phyloP scores from a whole-genome alignment of 1,140 invertebrate species.

The Cyrtorhinus lividipennis region DNA sequence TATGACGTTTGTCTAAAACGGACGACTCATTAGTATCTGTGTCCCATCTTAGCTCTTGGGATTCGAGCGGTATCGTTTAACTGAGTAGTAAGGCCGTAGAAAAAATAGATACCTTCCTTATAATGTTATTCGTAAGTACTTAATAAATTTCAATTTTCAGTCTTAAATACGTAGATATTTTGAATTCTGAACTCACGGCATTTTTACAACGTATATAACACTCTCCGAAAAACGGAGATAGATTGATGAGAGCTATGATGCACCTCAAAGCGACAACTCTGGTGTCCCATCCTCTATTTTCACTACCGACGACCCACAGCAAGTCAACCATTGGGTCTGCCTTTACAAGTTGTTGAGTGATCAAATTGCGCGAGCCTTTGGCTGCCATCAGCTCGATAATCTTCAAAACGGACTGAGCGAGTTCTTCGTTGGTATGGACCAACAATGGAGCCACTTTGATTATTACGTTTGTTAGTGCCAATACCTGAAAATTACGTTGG shows the following conservation, averaged over 20 bases:
- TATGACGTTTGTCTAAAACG: background rate
- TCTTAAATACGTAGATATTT: too few relatives aligned
- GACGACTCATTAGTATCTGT: too few relatives aligned
- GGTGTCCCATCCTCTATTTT: background rate
- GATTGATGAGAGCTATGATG: slow-evolving; percentile 1
- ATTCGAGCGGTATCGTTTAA: too few relatives aligned
- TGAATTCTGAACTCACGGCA: background rate
- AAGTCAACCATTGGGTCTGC: background rate
- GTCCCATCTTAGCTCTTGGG: too few relatives aligned
- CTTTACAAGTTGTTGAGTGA: background rate
- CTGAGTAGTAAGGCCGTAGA: too few relatives aligned
- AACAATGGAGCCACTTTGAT: background rate
- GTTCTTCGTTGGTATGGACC: background rate
- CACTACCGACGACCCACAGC: background rate
- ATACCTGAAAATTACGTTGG: background rate
- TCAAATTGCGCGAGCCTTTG: background rate
- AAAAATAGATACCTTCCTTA: too few relatives aligned
- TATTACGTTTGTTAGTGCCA: background rate
- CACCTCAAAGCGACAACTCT: background rate
- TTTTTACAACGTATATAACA: background rate
- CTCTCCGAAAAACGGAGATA: background rate
- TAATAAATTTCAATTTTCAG: too few relatives aligned
- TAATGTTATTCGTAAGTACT: too few relatives aligned
- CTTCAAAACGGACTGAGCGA: background rate
- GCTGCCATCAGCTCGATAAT: background rate